Evolutionary conservation across 2,113 vertebrate species (phyloP).

Genomic region (Pelusios castaneus): DNA sequence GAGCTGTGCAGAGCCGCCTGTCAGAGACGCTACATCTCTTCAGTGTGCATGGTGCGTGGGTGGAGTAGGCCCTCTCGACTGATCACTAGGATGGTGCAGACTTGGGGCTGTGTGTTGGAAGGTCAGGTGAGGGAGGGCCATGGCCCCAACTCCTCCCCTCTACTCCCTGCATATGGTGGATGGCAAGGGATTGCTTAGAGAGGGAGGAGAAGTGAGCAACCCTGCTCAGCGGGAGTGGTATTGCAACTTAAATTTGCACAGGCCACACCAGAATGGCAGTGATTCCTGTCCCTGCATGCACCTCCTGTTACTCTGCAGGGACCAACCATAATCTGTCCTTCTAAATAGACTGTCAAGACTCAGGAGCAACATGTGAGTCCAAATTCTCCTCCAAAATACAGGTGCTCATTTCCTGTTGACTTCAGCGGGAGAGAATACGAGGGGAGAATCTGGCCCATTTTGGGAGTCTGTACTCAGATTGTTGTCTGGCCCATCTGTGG

Average conservation of each 20-base stretch:
- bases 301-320: background rate
- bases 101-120: background rate
- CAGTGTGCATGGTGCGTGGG: background rate
- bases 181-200: fast-evolving
- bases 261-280: background rate
- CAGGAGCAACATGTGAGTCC: background rate
- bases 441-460: background rate
- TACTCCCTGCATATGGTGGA: background rate
- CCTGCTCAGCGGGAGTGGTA: background rate
- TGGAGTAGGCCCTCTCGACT: background rate
- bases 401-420: slow-evolving; percentile 3
- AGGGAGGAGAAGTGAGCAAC: background rate
- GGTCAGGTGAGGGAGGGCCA: background rate
- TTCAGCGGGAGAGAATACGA: background rate
- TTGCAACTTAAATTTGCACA: background rate
- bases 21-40: background rate
- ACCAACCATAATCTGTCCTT: background rate
- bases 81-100: background rate
- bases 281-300: background rate
- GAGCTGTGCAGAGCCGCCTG: background rate
- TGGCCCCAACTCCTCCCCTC: background rate
- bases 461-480: background rate
- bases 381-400: background rate
- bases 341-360: background rate
- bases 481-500: background rate